Conservation (phyloP, 2,888 invertebrate species). For the Tetanocera ferruginea region DNA sequence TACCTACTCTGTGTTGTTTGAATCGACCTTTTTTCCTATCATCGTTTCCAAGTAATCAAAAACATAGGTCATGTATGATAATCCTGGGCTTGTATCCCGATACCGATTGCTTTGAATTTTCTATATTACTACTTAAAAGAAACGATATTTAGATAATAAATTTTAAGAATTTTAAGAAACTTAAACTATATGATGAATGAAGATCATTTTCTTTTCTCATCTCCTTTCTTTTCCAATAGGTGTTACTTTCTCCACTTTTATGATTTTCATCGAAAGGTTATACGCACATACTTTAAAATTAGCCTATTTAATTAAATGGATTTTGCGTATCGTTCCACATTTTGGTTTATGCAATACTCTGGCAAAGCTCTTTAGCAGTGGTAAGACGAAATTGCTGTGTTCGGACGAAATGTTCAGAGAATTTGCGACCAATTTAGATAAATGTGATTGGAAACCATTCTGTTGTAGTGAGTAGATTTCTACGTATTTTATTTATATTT, state of each 20-base stretch:
- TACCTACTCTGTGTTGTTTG: no score
- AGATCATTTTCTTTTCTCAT: no score
- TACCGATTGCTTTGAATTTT: no score
- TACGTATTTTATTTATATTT: no score
- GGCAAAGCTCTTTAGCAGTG: constrained; percentile 46
- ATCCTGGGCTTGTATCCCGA: no score
- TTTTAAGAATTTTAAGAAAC: no score
- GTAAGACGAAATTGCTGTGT: constrained; percentile 45
- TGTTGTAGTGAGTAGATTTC: constrained; percentile 54
- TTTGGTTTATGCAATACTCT: constrained; percentile 47
- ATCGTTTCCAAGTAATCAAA: no score
- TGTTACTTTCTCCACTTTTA: not conserved
- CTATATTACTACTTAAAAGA: no score
- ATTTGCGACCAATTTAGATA: constrained; percentile 25
- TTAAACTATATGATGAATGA: no score
- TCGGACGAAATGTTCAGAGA: constrained; percentile 15
- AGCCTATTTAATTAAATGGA: not conserved
- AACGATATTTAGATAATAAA: no score
- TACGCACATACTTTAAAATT: not conserved
- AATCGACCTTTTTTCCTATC: no score
- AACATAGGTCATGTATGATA: no score
- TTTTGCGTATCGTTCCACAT: constrained; percentile 36
- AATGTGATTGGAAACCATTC: constrained; percentile 46
- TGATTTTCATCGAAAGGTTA: not conserved
- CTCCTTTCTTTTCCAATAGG: not conserved